phyloP scores from a whole-genome alignment of 2,113 vertebrate genomes.

The Cheilinus undulatus region DNA sequence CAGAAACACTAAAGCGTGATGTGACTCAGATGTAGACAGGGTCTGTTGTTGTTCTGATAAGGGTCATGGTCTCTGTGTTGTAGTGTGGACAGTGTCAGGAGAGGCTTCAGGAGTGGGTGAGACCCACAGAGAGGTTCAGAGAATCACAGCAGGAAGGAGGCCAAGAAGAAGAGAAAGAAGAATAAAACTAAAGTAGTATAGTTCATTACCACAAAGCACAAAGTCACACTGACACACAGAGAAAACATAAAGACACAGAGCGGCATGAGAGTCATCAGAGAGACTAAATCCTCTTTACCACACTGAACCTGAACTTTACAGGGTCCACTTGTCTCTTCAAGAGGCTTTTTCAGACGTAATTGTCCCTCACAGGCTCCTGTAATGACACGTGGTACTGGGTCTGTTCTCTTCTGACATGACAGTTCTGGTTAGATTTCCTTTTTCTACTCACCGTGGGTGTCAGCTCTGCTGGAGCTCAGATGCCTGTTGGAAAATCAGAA shows the following conservation, averaged over 20 bases:
- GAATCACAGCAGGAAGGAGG: conserved; percentile 19
- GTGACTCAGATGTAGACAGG: neutral
- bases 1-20: neutral
- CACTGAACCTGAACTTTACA: conserved; percentile 12
- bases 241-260: conserved; percentile 48
- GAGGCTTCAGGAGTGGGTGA: conserved; percentile 26
- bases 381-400: conserved; percentile 4
- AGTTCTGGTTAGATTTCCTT: conserved; percentile 26
- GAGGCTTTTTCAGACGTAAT: no score
- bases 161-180: no score
- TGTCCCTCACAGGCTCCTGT: neutral
- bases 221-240: conserved; percentile 53
- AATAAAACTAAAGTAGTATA: no score
- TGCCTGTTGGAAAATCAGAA: conserved; percentile 26
- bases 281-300: conserved; percentile 22
- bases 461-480: conserved; percentile 8
- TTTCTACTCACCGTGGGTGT: neutral
- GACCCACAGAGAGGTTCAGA: conserved; percentile 10
- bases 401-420: conserved; percentile 36
- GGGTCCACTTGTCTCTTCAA: conserved; percentile 12
- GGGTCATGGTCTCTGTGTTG: neutral
- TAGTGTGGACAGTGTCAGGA: conserved; percentile 6
- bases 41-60: conserved; percentile 3
- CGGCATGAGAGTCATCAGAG: conserved; percentile 31
- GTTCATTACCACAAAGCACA: no score